Evolutionary conservation across 92 coral and sea anemone genomes (phyloP), one percentile per base, ranked within the genome.

Genomic region (Paramuricea clavata): DNA sequence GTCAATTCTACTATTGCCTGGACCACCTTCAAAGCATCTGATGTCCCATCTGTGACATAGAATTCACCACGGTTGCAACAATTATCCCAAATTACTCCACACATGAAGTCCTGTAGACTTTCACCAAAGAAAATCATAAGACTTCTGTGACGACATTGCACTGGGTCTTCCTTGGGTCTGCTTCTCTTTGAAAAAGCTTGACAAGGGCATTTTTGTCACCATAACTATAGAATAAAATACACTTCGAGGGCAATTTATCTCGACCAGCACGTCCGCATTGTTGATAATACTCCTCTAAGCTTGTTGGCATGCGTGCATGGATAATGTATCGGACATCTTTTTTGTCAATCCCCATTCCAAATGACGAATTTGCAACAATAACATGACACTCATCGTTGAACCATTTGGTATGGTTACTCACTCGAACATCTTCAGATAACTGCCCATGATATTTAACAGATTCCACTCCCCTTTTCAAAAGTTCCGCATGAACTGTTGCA

Each of bases 191-290:
- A 17, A 0, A 32, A 35, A 3, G 32, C 21, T 31, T 86, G 76
- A 60, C 52, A 76, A 13, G 61, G 35, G 31, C 2, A 42, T 25
- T 86, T 42, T 86, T 86, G 49, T 86, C 89, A 6, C 84, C 34
- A 50, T 59, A 76, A 21, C 44, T 57, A 32, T 36, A 67, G 64
- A 54, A 86, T 49, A 76, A 50, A 13, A 59, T 12, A 47, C 90
- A 86, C 19, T 54, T 33, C 69, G 91, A 85, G 54, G 86, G 86
- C 42, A 43, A 49, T n/a, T 69, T 69, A 42, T 87, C 73, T 30
- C 82, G 81, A 26, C 91, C 91, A 27, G 91, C 91, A 30, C 81
- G n/a, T n/a, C n/a, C n/a, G n/a, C n/a, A n/a, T n/a, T n/a, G n/a
- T n/a, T n/a, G n/a, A n/a, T n/a, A n/a, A 32, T 62, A 80, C 11